Base-by-base conservation (phyloP, 2,113 vertebrate genomes). In the Onychostruthus taczanowskii region DNA sequence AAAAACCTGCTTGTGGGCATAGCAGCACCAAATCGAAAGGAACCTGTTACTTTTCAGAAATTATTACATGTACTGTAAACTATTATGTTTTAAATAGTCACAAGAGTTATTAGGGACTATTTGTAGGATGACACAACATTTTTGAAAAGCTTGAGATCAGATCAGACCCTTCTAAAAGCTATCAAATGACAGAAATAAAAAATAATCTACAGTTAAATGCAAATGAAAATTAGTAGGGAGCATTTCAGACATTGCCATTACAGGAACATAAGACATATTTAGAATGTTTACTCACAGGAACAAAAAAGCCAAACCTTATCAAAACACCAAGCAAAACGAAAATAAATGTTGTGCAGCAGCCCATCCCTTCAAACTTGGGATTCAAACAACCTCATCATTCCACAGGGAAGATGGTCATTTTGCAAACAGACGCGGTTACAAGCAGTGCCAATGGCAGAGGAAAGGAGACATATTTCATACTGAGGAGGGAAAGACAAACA, bases 401-500 rank as follows among this genome's bases (percentile, higher is more conserved):
- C 93, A 77, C 53, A 37, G 73, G 63, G 77, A 84, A 96, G 58
- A 53, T 9, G 68, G 83, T 86, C n/a, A 62, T 92, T 94, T 91
- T 95, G 85, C 74, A 96, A 73, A 93, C 44, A 69, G 94, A 55
- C 50, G 11, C 3, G 0, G 61, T 75, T 49, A 68, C 68, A 90
- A 53, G 88, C 62, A 75, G 72, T 44, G 84, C 73, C 69, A 77
- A 70, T 72, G 43, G 68, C 82, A 80, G 62, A 67, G 81, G 81
- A 95, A 87, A 93, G 73, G 93, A 96, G 89, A 93, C 28, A 1
- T 85, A 94, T 95, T 97, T 98, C 93, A 94, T 84, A 47, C 50
- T 39, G 62, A 89, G 89, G 93, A 97, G 83, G 74, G 67, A 97
- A 97, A 97, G 86, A 70, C 86, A 97, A 97, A 97, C 94, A 96